phyloP scores from a whole-genome alignment of 2,113 vertebrate species.

The Saccopteryx bilineata region DNA sequence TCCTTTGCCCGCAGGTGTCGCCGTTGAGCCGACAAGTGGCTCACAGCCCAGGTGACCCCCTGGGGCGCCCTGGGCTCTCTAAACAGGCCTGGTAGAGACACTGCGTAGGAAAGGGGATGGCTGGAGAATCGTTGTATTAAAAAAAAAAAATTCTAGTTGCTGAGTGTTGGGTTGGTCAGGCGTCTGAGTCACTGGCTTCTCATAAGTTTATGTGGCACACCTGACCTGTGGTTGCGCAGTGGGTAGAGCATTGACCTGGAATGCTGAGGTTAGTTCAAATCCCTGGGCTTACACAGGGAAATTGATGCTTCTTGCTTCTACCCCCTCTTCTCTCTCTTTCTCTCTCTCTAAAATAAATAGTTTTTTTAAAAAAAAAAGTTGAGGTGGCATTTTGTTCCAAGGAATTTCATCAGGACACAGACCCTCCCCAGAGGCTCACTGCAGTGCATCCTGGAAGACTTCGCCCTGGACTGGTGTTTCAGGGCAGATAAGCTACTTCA shows the following conservation, averaged over 20 bases:
- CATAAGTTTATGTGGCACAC: background rate
- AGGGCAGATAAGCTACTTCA: background rate
- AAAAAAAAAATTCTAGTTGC: background rate
- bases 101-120: background rate
- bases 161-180: background rate
- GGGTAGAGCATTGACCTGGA: too few species aligned
- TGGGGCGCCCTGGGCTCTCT: background rate
- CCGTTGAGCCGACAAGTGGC: constrained; percentile 47
- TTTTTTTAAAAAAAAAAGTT: too few species aligned
- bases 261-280: too few species aligned
- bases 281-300: too few species aligned
- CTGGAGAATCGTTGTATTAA: background rate
- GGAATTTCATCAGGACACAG: too few species aligned
- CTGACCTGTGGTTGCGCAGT: too few species aligned
- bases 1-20: constrained; percentile 75
- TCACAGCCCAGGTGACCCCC: too few species aligned
- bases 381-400: too few species aligned
- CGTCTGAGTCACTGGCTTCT: too few species aligned
- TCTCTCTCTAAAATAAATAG: too few species aligned
- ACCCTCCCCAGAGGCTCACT: background rate
- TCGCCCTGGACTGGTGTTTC: background rate
- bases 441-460: background rate
- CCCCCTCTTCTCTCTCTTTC: too few species aligned
- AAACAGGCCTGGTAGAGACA: background rate
- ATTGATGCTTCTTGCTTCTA: too few species aligned